Conservation (phyloP, 2,888 invertebrate species). For the Eupithecia centaureata region DNA sequence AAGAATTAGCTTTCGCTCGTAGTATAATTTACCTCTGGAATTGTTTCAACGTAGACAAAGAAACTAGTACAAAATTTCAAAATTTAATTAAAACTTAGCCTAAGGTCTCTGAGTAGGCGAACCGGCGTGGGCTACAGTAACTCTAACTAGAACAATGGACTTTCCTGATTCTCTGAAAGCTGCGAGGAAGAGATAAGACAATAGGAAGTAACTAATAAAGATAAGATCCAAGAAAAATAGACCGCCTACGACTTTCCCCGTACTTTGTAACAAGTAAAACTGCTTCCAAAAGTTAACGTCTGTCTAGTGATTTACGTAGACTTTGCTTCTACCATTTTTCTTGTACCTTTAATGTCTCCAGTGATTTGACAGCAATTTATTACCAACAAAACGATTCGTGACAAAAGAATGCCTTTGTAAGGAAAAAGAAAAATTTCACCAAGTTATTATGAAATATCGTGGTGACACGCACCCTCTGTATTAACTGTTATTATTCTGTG, state of each 20-base stretch:
- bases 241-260: neutral
- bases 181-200: conserved; percentile 4
- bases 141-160: conserved; percentile 8
- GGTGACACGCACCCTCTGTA: conserved; percentile 49
- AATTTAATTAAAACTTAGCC: neutral
- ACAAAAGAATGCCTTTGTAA: conserved; percentile 21
- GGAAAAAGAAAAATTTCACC: conserved; percentile 24
- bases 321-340: neutral
- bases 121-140: conserved; percentile 8
- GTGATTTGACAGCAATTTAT: conserved; percentile 25
- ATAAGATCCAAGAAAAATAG: conserved; percentile 12
- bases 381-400: conserved; percentile 21
- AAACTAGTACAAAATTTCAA: neutral
- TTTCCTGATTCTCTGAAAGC: conserved; percentile 13
- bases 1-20: neutral
- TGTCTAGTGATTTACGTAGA: neutral
- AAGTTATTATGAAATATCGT: conserved; percentile 37
- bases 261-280: neutral
- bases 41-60: neutral
- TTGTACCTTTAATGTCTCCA: neutral
- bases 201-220: conserved; percentile 11
- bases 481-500: conserved; percentile 10
- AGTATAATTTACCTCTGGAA: neutral
- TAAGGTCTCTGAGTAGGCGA: conserved; percentile 13
- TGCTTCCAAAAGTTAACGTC: neutral